A percentile compares a stretch with the other conserved stretches of the same genome.
These are phyloP conservation scores for Mythimna pallens DNA, from an alignment of 2,888 invertebrate species.

Conservation along the genomic window DNA sequence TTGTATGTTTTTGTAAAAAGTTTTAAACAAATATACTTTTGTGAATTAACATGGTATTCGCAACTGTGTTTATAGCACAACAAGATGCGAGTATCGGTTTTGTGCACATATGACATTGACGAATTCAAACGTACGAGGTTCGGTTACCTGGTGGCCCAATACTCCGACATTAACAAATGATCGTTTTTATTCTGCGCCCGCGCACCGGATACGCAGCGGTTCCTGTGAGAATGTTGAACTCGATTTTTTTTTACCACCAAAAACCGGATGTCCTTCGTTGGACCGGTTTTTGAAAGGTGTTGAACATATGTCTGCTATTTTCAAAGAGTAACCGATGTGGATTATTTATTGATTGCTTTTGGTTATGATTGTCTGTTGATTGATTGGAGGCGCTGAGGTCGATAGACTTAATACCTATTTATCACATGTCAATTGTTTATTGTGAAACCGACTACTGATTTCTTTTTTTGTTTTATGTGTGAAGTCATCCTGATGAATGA, in stretches of 20 bases:
- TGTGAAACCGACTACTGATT: not conserved
- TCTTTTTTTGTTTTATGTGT: no score
- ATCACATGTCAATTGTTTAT: not conserved
- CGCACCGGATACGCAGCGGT: constrained; percentile 89
- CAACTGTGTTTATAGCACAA: constrained; percentile 18
- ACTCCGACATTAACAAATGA: constrained; percentile 86
- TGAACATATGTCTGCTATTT: constrained; percentile 88
- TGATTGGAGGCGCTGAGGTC: constrained; percentile 56
- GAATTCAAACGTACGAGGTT: constrained; percentile 69
- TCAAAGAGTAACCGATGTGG: constrained; percentile 75
- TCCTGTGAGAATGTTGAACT: constrained; percentile 90
- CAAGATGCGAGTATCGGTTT: constrained; percentile 28
- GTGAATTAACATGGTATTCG: constrained; percentile 8
- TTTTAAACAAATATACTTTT: not conserved
- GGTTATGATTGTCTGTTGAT: constrained; percentile 56
- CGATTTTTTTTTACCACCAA: constrained; percentile 85
- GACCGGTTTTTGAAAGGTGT: constrained; percentile 91
- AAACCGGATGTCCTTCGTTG: constrained; percentile 90
- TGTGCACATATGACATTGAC: constrained; percentile 68
- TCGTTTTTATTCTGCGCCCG: constrained; percentile 87
- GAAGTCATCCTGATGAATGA: no score
- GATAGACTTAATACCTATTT: constrained; percentile 32
- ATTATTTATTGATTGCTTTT: constrained; percentile 63
- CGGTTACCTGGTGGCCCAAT: constrained; percentile 79
- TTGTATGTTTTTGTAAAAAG: no score